Evolutionary conservation across 2,113 vertebrate species (phyloP).

Genomic region (Calyptommatus sinebrachiatus): DNA sequence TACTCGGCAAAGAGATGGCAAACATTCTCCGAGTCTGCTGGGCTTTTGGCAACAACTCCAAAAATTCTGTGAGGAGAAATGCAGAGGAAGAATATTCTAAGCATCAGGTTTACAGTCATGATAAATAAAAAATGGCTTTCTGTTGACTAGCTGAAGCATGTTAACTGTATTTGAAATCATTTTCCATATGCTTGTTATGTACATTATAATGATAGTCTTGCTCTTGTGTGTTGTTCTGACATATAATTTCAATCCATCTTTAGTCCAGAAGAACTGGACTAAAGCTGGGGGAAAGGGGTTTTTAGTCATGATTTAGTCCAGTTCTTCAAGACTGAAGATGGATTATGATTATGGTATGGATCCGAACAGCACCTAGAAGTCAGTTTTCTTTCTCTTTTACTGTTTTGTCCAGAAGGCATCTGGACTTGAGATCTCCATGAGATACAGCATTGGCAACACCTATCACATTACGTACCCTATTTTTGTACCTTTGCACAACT

Average conservation of each 20-base stretch:
- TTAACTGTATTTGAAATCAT: neutral
- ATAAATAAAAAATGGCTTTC: neutral
- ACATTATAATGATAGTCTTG: neutral
- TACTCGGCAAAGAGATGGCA: constrained; percentile 91
- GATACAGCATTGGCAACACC: neutral
- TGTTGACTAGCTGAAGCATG: neutral
- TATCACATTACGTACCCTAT: neutral
- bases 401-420: constrained; percentile 4
- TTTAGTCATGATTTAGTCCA: no score
- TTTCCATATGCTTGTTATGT: neutral
- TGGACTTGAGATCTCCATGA: neutral
- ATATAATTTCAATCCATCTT: no score
- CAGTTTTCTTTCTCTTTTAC: neutral
- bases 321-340: no score
- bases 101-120: neutral
- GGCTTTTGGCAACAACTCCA: constrained; percentile 86
- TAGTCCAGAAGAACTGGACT: no score
- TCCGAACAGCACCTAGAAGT: neutral
- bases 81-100: constrained; percentile 3
- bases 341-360: no score
- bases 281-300: no score
- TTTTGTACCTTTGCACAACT: neutral
- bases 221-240: no score
- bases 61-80: constrained; percentile 78
- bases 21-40: constrained; percentile 79